phyloP scores from a whole-genome alignment of 2,113 vertebrate genomes.

The Cairina moschata region DNA sequence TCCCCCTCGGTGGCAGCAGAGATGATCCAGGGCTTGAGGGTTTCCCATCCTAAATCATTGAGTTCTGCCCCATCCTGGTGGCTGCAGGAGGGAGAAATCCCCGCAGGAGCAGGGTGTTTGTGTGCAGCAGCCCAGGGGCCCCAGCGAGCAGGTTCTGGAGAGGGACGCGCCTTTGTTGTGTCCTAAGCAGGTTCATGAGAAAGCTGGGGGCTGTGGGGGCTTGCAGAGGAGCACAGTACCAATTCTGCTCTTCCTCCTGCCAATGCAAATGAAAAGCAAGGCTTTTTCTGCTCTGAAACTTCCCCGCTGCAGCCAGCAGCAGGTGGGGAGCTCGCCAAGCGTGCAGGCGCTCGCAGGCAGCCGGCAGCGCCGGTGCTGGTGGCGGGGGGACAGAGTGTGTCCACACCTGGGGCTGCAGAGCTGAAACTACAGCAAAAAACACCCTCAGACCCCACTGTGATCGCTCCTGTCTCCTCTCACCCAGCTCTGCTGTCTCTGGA shows the following conservation, averaged over 20 bases:
- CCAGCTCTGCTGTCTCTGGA: neutral
- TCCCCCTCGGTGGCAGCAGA: neutral
- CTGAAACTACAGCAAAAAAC: neutral
- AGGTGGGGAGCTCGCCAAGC: neutral
- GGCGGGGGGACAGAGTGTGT: neutral
- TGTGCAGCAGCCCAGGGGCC: neutral
- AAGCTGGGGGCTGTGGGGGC: rapidly evolving
- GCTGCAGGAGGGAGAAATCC: neutral
- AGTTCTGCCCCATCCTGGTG: neutral
- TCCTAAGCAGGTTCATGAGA: neutral
- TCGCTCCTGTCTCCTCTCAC: neutral
- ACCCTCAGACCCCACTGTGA: neutral
- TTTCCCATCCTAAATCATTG: neutral
- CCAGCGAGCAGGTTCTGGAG: neutral
- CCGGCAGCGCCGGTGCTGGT: neutral
- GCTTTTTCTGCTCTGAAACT: neutral
- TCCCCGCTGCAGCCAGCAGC: neutral
- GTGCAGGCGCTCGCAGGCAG: neutral
- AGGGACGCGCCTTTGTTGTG: rapidly evolving
- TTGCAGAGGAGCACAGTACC: neutral
- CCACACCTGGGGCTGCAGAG: neutral
- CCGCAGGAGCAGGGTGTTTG: neutral
- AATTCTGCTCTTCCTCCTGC: neutral
- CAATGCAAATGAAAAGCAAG: neutral
- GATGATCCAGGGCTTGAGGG: neutral